Evolutionary conservation across 2,113 vertebrate genomes (phyloP).

Genomic region (Tragelaphus buxtoni): DNA sequence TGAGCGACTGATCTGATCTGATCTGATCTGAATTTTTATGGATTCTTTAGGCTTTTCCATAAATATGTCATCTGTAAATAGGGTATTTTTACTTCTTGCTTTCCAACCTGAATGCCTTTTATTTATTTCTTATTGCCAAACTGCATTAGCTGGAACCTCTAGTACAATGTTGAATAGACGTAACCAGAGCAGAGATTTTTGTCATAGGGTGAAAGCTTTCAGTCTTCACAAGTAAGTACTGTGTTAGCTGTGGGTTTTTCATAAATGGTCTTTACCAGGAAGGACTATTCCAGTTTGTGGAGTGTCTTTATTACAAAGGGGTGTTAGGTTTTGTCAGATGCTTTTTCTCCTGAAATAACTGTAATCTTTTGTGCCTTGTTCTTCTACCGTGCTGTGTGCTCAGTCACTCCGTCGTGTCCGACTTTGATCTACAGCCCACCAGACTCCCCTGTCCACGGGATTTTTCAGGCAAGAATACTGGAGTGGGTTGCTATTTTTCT

Average conservation of each 20-base stretch:
- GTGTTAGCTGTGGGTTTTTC: not conserved
- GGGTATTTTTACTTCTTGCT: not conserved
- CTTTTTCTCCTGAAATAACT: not conserved
- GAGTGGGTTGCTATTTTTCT: not conserved
- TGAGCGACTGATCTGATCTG: too few relatives aligned
- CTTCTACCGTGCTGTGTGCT: not conserved
- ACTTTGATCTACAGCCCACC: not conserved
- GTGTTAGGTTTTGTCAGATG: not conserved
- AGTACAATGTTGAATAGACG: not conserved
- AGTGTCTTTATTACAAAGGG: not conserved
- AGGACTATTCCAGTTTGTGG: not conserved
- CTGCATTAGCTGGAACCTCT: not conserved
- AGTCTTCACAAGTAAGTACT: not conserved
- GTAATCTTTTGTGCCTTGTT: not conserved
- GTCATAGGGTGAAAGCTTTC: not conserved
- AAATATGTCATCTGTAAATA: not conserved
- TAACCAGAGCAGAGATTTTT: not conserved
- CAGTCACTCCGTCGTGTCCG: not conserved
- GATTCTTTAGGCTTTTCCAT: not conserved
- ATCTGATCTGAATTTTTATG: not conserved
- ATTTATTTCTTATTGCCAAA: not conserved
- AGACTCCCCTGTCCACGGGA: not conserved
- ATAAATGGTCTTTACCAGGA: not conserved
- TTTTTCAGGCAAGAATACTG: not conserved
- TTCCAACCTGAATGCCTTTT: not conserved